Evolutionary conservation across 2,113 vertebrate species (phyloP).

Genomic region (Picathartes gymnocephalus): DNA sequence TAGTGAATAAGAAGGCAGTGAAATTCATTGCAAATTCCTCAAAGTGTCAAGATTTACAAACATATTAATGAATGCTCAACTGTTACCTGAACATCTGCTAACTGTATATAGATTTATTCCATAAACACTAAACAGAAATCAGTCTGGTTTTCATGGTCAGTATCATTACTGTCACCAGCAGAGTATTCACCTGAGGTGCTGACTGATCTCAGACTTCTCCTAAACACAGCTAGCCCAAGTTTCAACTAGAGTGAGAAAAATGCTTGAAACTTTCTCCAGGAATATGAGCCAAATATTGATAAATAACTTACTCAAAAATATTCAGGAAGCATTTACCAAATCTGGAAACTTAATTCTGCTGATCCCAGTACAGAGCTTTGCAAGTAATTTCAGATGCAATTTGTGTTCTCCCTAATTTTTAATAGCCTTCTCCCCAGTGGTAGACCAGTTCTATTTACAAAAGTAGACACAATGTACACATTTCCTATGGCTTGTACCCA

Average conservation of each 20-base stretch:
- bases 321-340: neutral
- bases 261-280: neutral
- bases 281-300: neutral
- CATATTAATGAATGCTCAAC: neutral
- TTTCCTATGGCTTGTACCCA: neutral
- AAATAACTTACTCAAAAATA: neutral
- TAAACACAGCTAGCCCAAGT: neutral
- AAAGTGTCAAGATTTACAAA: neutral
- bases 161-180: neutral
- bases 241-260: neutral
- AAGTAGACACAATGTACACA: neutral
- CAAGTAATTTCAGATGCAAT: neutral
- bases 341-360: neutral
- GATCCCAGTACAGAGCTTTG: neutral
- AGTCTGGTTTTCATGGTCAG: neutral
- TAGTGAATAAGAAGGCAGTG: neutral
- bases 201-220: neutral
- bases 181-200: neutral
- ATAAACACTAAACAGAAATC: neutral
- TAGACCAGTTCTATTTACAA: neutral
- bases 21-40: neutral
- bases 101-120: neutral
- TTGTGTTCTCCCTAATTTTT: neutral
- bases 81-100: neutral
- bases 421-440: neutral